Evolutionary conservation across 2,888 invertebrate species (phyloP).

Genomic region (Stramonita haemastoma): DNA sequence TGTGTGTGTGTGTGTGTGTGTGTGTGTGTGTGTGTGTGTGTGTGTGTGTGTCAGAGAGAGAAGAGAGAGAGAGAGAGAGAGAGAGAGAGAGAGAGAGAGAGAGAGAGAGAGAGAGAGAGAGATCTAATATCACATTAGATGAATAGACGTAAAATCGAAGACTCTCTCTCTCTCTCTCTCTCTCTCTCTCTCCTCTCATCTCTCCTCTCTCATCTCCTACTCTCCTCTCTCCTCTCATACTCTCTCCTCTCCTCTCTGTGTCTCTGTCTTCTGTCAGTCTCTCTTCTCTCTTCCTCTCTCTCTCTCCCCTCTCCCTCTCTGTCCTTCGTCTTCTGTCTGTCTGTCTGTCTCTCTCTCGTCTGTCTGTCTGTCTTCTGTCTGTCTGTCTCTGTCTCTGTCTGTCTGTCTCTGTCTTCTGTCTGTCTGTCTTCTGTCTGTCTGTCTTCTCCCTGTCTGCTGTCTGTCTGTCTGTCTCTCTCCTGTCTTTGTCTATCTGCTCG

Average conservation of each 20-base stretch:
- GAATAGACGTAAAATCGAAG: too few relatives aligned
- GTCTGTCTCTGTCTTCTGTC: not conserved
- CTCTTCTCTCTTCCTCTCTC: constrained; percentile 7
- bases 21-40: not conserved
- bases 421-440: not conserved
- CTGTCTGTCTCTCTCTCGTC: not conserved
- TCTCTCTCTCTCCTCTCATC: constrained; percentile 7
- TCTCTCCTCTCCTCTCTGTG: not conserved
- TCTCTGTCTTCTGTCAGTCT: not conserved
- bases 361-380: constrained; percentile 25
- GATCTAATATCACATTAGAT: too few relatives aligned
- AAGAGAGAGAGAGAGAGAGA: too few relatives aligned
- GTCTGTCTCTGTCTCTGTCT: constrained; percentile 18
- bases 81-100: too few relatives aligned
- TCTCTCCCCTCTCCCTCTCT: constrained; percentile 10
- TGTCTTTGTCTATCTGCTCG: too few relatives aligned
- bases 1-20: not conserved
- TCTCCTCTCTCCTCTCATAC: not conserved
- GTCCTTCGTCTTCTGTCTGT: not conserved
- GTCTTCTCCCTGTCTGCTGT: too few relatives aligned
- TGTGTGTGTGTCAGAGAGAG: constrained; percentile 4
- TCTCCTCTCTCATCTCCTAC: constrained; percentile 2
- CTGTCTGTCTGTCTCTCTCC: too few relatives aligned
- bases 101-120: too few relatives aligned
- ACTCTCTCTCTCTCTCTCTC: constrained; percentile 25